Conservation (phyloP, 2,113 vertebrate species). For the Pterocles burchelli region DNA sequence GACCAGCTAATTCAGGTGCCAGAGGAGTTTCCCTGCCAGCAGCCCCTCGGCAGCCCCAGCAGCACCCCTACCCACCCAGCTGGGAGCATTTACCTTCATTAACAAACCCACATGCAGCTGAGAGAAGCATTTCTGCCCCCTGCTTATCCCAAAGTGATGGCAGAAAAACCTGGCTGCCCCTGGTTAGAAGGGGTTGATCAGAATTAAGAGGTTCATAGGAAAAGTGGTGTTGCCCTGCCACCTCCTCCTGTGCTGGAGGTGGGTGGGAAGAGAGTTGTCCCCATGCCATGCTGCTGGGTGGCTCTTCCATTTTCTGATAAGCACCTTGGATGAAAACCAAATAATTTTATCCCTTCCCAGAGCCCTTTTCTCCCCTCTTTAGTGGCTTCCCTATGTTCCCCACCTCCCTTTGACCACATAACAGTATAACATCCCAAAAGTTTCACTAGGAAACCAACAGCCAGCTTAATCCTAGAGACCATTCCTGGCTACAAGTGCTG, state of each 20-base stretch:
- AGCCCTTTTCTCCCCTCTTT: neutral
- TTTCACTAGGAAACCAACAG: neutral
- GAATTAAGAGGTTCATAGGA: rapidly evolving
- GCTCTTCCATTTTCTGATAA: neutral
- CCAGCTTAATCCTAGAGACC: neutral
- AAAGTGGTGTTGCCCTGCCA: neutral
- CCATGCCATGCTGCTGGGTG: neutral
- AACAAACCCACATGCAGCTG: neutral
- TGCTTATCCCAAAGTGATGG: neutral
- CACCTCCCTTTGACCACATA: neutral
- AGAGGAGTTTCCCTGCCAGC: neutral
- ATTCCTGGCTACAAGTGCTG: neutral
- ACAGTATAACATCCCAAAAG: neutral
- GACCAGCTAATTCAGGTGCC: neutral
- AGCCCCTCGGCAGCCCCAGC: neutral
- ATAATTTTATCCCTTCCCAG: neutral
- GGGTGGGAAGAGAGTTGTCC: neutral
- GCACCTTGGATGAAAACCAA: neutral
- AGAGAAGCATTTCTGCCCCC: conserved; percentile 1
- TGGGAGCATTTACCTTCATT: neutral
- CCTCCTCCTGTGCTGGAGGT: neutral
- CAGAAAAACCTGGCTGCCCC: neutral
- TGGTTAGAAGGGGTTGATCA: neutral
- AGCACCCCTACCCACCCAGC: neutral
- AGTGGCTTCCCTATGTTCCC: neutral